Percentiles rank a stretch among this genome's conserved stretches.
phyloP scores from a whole-genome alignment of 2,888 invertebrate genomes.

The Himalopsyche anomala region DNA sequence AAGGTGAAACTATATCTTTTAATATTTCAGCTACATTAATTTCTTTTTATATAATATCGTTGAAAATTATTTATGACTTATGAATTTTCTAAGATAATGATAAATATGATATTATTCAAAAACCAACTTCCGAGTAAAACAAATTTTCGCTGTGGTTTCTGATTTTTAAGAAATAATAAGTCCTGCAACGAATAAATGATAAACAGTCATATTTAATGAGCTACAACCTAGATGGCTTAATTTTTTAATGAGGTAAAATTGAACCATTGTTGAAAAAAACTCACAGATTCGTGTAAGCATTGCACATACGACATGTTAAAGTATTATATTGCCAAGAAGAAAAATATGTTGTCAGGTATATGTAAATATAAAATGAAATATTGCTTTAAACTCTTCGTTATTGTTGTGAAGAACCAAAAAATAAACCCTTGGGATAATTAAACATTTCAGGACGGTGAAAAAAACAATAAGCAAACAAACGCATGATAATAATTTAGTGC shows the following conservation, averaged over 20 bases:
- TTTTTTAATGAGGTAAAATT: neutral
- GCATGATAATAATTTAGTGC: neutral
- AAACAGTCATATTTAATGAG: neutral
- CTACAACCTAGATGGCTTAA: neutral
- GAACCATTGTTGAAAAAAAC: neutral
- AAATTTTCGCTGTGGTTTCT: no score
- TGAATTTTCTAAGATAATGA: no score
- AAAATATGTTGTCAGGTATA: neutral
- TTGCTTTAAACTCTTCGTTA: neutral
- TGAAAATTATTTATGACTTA: no score
- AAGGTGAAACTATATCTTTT: no score
- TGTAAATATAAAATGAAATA: slow-evolving; percentile 23
- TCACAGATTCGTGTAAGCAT: neutral
- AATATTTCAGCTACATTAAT: no score
- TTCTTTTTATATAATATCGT: no score
- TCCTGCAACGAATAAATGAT: neutral
- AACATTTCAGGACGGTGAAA: neutral
- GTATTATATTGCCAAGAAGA: neutral
- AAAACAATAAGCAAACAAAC: neutral
- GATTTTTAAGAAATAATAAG: neutral
- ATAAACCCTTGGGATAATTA: neutral
- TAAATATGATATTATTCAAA: no score
- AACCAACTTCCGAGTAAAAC: no score
- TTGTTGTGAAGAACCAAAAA: neutral
- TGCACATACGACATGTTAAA: neutral